A percentile compares a stretch with the other conserved stretches of the same genome.
These are phyloP conservation scores for Dinomys branickii DNA, from an alignment of 2,113 vertebrate genomes.

Conservation along the genomic window DNA sequence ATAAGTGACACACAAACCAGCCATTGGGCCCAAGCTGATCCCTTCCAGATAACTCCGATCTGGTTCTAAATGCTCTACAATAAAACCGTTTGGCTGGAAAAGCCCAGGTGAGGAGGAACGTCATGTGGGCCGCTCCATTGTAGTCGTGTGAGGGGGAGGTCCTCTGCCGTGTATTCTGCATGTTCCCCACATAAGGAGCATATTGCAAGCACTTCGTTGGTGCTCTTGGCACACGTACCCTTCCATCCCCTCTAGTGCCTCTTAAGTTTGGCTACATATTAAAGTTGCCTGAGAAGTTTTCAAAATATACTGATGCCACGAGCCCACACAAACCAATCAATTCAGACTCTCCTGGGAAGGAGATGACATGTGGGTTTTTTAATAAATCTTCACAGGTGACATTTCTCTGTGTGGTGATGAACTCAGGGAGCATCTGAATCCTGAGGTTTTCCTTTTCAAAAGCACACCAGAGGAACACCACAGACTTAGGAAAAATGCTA, in stretches of 20 bases:
- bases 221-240: background rate
- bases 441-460: background rate
- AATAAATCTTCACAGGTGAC: background rate
- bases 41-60: background rate
- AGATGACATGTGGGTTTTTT: background rate
- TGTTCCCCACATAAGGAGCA: background rate
- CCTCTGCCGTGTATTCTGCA: background rate
- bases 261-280: background rate
- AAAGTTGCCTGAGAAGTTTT: background rate
- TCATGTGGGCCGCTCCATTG: background rate
- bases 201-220: background rate
- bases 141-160: background rate
- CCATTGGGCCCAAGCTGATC: background rate
- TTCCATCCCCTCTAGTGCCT: background rate
- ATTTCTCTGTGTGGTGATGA: background rate
- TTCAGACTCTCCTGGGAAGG: background rate
- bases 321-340: background rate
- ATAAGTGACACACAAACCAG: background rate
- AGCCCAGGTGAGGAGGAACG: background rate
- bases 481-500: background rate
- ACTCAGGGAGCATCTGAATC: background rate
- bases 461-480: fast-evolving
- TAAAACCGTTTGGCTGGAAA: background rate
- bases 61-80: background rate
- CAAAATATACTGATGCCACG: background rate